A percentile compares a stretch with the other conserved stretches of the same genome.
Evolutionary conservation across 2,888 invertebrate genomes (phyloP).

Genomic region (Campoplex nolae): DNA sequence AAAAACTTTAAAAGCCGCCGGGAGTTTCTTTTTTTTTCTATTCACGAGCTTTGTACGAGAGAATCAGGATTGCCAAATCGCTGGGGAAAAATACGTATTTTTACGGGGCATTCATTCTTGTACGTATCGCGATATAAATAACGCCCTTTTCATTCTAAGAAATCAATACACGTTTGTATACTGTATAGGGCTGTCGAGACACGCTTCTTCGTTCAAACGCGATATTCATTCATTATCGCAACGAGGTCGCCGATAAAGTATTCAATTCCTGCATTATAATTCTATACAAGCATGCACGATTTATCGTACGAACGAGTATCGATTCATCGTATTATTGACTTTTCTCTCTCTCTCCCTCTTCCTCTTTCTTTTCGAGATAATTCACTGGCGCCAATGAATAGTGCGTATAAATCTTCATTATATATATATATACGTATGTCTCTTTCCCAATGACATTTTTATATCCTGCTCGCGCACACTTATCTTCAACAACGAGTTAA

Average conservation of each 20-base stretch:
- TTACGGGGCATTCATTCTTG: not conserved
- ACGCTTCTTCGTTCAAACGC: constrained; percentile 56
- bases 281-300: constrained; percentile 15
- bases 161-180: not conserved
- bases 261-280: constrained; percentile 50
- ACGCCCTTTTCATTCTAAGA: not conserved
- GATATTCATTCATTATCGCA: constrained; percentile 61
- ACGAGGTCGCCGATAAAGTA: constrained; percentile 59
- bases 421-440: not conserved
- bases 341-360: not conserved
- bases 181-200: not conserved
- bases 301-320: constrained; percentile 27
- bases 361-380: not conserved
- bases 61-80: not conserved
- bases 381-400: constrained; percentile 51
- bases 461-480: not conserved
- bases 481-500: not conserved
- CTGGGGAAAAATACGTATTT: not conserved
- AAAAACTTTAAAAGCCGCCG: not conserved
- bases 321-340: constrained; percentile 21
- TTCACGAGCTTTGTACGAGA: not conserved
- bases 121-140: not conserved
- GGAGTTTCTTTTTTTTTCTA: not conserved
- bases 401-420: constrained; percentile 23
- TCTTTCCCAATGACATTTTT: constrained; percentile 13